A percentile compares a stretch with the other conserved stretches of the same genome.
Conservation (phyloP, 1,140 invertebrate genomes). For the Melipona quadrifasciata region DNA sequence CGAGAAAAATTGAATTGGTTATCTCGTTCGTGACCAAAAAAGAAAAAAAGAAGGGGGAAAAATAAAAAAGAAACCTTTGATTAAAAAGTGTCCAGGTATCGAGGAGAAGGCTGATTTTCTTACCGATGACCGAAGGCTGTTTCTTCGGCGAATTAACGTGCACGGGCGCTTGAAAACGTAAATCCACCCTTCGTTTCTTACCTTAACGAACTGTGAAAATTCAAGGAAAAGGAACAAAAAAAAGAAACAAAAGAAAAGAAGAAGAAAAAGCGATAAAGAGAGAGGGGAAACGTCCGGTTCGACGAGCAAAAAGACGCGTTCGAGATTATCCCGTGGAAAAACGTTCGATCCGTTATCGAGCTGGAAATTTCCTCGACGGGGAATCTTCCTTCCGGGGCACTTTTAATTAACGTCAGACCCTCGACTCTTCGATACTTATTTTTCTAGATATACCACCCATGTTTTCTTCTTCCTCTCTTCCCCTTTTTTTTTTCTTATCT, state of each 20-base stretch:
- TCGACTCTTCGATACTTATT: slow-evolving; percentile 62
- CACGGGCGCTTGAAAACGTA: background rate
- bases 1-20: background rate
- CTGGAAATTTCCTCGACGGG: slow-evolving; percentile 48
- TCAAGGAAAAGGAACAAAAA: background rate
- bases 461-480: background rate
- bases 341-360: slow-evolving; percentile 56
- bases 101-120: background rate
- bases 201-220: slow-evolving; percentile 34
- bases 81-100: background rate
- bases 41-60: background rate
- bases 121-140: no score
- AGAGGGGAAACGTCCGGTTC: slow-evolving; percentile 6
- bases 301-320: slow-evolving; percentile 44
- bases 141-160: background rate
- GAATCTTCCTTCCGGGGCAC: slow-evolving; percentile 40
- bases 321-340: slow-evolving; percentile 49
- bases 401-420: slow-evolving; percentile 65
- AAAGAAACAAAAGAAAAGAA: background rate
- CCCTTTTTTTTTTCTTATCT: background rate
- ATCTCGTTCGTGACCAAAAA: background rate
- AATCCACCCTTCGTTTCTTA: slow-evolving; percentile 31
- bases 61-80: background rate
- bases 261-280: no score
- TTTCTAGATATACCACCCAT: slow-evolving; percentile 56